These are phyloP conservation scores for Phocoena phocoena DNA, from an alignment of 2,113 vertebrate genomes.

Conservation along the genomic window DNA sequence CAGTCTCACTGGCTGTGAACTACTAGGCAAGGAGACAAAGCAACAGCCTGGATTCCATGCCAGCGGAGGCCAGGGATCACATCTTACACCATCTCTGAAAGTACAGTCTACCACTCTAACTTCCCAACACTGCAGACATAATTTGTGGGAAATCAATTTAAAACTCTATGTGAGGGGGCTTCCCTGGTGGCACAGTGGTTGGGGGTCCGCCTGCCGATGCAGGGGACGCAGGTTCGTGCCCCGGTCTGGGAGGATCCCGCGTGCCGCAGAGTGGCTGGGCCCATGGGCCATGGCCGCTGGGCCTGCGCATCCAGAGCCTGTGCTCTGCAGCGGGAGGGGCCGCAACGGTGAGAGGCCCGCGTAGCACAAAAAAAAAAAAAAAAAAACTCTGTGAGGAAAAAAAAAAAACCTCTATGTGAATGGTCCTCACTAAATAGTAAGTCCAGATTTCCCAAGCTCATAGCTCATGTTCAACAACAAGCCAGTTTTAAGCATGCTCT, in stretches of 20 bases:
- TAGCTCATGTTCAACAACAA: not conserved
- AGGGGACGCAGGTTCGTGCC: too few species aligned
- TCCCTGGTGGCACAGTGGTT: too few species aligned
- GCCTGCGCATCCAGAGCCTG: too few species aligned
- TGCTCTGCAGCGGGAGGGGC: too few species aligned
- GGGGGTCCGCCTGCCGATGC: too few species aligned
- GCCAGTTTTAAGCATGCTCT: not conserved
- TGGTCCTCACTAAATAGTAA: not conserved
- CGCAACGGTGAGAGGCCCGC: too few species aligned
- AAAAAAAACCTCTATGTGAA: not conserved
- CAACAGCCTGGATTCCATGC: not conserved
- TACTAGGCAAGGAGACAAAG: not conserved
- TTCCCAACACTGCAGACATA: not conserved
- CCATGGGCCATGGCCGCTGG: too few species aligned
- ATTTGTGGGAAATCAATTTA: not conserved
- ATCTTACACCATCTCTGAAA: not conserved
- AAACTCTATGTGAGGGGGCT: not conserved
- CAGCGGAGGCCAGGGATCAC: not conserved
- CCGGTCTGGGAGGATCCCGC: too few species aligned
- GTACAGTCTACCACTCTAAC: not conserved
- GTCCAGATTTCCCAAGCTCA: not conserved
- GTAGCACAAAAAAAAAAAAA: too few species aligned
- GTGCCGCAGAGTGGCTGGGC: too few species aligned
- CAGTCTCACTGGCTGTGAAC: constrained; percentile 67
- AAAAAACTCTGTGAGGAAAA: not conserved